Evolutionary conservation across 2,888 invertebrate genomes (phyloP).

Genomic region (Lithophane socia): DNA sequence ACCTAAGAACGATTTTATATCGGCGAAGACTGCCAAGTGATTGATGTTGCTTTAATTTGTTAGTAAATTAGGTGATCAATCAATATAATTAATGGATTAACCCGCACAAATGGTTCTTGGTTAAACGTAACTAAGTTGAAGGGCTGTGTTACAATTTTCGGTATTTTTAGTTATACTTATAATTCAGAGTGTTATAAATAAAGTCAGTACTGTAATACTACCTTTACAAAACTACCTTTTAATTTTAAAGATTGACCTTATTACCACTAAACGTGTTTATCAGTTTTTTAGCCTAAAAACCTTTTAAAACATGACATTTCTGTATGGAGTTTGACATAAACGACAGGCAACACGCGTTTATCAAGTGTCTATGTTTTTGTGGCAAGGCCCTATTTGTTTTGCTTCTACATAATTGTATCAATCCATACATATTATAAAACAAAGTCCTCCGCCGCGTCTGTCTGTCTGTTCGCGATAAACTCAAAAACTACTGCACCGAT

Average conservation of each 20-base stretch:
- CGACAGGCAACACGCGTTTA: too few relatives aligned
- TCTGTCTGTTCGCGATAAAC: too few relatives aligned
- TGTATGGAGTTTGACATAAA: too few relatives aligned
- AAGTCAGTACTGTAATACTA: too few relatives aligned
- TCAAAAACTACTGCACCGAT: too few relatives aligned
- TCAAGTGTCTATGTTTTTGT: too few relatives aligned
- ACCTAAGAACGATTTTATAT: conserved; percentile 23
- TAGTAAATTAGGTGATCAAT: conserved; percentile 54
- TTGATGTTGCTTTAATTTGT: conserved; percentile 54
- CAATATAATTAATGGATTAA: conserved; percentile 57
- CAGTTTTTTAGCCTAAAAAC: too few relatives aligned
- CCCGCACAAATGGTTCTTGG: conserved; percentile 5
- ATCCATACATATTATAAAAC: too few relatives aligned
- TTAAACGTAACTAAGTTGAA: conserved; percentile 31
- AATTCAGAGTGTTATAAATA: background rate
- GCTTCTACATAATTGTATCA: background rate
- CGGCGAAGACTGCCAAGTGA: conserved; percentile 33
- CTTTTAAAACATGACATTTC: too few relatives aligned
- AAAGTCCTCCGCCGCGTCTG: too few relatives aligned
- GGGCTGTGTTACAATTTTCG: background rate
- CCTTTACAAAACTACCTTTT: background rate
- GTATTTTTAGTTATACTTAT: too few relatives aligned
- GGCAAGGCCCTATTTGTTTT: background rate
- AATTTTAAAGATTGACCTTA: background rate
- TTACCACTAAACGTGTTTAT: too few relatives aligned